These are phyloP conservation scores for Ectemnius continuus DNA, from an alignment of 2,888 invertebrate genomes.

Conservation along the genomic window DNA sequence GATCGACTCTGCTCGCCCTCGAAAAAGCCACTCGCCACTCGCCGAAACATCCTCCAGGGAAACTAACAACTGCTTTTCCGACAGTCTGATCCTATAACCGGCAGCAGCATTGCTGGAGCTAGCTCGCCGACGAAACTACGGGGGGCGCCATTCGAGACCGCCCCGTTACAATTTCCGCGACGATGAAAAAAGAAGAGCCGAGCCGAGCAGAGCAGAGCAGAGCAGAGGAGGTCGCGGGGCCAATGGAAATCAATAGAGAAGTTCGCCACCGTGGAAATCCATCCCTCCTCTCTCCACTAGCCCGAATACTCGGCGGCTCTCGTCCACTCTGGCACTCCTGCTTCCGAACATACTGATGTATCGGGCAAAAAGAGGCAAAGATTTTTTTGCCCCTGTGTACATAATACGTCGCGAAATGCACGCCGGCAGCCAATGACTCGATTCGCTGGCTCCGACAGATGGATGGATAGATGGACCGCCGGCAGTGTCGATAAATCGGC, in stretches of 20 bases:
- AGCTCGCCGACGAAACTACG: constrained; percentile 11
- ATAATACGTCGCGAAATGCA: no score
- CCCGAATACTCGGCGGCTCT: not conserved
- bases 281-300: not conserved
- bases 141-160: constrained; percentile 19
- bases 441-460: no score
- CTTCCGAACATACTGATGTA: no score
- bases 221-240: constrained; percentile 13
- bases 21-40: not conserved
- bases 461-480: no score
- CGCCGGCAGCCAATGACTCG: no score
- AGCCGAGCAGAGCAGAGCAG: not conserved
- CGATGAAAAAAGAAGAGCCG: constrained; percentile 15
- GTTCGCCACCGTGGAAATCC: constrained; percentile 8
- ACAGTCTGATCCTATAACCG: constrained; percentile 2
- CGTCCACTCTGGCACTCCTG: not conserved
- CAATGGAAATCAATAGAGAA: constrained; percentile 57
- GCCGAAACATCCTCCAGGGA: constrained; percentile 9
- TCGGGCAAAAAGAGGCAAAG: no score
- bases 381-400: no score
- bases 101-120: constrained; percentile 16
- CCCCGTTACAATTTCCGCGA: constrained; percentile 55
- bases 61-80: constrained; percentile 35
- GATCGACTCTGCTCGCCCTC: not conserved
- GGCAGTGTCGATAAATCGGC: no score